Evolutionary conservation across 2,797 vertebrate genomes (phyloP), one percentile per base, ranked within the genome.

Genomic region (Setipinna tenuifilis): DNA sequence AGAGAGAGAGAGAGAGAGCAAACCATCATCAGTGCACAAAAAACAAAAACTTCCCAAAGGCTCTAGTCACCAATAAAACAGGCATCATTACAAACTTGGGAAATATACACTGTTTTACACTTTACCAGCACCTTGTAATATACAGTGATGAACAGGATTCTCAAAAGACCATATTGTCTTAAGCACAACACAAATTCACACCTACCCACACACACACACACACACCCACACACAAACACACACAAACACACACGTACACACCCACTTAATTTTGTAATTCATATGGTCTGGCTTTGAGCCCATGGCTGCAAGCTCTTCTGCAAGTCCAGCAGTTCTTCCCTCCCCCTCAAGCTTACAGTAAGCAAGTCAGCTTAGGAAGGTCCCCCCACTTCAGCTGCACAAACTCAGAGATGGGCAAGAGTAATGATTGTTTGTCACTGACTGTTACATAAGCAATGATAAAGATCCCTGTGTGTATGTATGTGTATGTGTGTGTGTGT

Each of bases 391-490:
- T 75, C 16, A 71, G 25, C 31, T 71, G 65, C 65, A 71, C 65
- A 71, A 71, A 71, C 65, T 71, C 25, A 71, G 12, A 31, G 25
- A 31, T 2, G 12, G 65, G 25, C n/a, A n/a, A 71, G 65, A 71
- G 65, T 71, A 71, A 71, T 71, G 65, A 71, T 16, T 71, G 65
- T 71, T 71, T 71, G 65, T 71, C 65, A 71, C 65, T 35, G 3
- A 71, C 65, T 71, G 25, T 71, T 71, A 71, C 65, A 71, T 28
- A 68, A 68, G 11, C 62, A 28, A 68, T 31, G 25, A 71, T 65
- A 71, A 71, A 78, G 31, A 5, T 41, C 16, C 31, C 9, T 44
- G 71, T 78, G 71, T 78, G 71, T 75, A 3, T 41, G 14, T 12
- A 19, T 35, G 68, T 35, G 68, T 75, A 23, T 71, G 62, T 71